Conservation (phyloP, 2,113 vertebrate species). For the Formicarius rufipectus region DNA sequence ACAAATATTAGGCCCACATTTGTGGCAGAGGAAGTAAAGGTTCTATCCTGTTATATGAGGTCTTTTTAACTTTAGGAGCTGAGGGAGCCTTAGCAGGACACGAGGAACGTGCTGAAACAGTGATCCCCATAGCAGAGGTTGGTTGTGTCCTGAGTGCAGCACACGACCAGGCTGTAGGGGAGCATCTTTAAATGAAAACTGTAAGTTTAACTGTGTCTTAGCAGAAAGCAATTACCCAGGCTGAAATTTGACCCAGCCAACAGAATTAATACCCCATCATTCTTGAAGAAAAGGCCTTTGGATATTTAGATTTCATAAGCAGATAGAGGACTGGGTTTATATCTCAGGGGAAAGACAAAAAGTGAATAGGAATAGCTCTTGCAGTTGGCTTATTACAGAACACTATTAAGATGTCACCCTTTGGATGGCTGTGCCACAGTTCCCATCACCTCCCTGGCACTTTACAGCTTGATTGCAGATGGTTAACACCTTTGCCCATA, state of each 20-base stretch:
- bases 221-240: slow-evolving; percentile 51
- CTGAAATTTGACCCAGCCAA: slow-evolving; percentile 13
- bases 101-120: neutral
- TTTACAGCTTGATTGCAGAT: neutral
- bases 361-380: neutral
- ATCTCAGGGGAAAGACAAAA: slow-evolving; percentile 3
- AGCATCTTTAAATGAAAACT: slow-evolving; percentile 42
- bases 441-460: slow-evolving; percentile 10
- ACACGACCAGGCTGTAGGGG: neutral
- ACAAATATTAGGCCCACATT: neutral
- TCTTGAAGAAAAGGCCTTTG: slow-evolving; percentile 16
- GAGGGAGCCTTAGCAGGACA: neutral
- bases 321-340: slow-evolving; percentile 8
- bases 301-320: slow-evolving; percentile 61
- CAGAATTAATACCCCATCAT: neutral
- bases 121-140: neutral
- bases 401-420: slow-evolving; percentile 31
- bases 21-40: neutral
- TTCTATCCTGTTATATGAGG: neutral
- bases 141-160: neutral
- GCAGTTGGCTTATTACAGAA: slow-evolving; percentile 33
- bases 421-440: neutral
- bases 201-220: slow-evolving; percentile 12
- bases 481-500: neutral
- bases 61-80: neutral